Evolutionary conservation across 2,113 vertebrate genomes (phyloP), one percentile per base, ranked within the genome.

Genomic region (Gadus chalcogrammus): DNA sequence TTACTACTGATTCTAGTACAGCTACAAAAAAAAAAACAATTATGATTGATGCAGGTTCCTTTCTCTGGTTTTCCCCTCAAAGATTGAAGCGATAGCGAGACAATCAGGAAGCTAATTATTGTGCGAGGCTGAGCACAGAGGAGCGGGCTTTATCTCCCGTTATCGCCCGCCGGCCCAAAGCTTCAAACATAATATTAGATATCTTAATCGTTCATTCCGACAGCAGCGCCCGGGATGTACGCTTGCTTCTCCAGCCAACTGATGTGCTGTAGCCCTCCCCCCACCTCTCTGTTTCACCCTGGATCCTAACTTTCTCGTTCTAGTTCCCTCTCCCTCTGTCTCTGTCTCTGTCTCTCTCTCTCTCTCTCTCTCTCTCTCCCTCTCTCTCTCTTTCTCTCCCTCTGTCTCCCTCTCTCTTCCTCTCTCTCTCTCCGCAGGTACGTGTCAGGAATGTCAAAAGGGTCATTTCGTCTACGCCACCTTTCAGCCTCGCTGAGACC

Each of bases 31-130:
- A 5, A 35, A 81, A 84, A 92, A 87, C 89, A 90, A 91, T 89
- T 88, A 89, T 89, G 88, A 91, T 87, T 85, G 84, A 91, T 88
- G 85, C 82, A 90, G 87, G 84, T 90, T 82, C 73, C 81, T 87
- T 70, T 88, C 75, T 79, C 69, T 88, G 8, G 8, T 48, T 48
- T 13, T 13, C 42, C 83, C 69, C 85, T 87, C 76, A 75, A 85
- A 89, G 79, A 71, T 70, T 75, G 78, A 86, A 74, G 9, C 83
- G 88, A 87, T 72, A 82, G 80, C 68, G 64, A 75, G 69, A 59
- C 77, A 81, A 73, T 65, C 66, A 62, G 81, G 72, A 82, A 89
- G 86, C 77, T 85, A 89, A 92, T 92, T 88, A 88, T 74, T 66
- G 70, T 61, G 70, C 6, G 63, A 60, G 76, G 80, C 85, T 84